phyloP scores from a whole-genome alignment of 2,797 vertebrate genomes.

The Sebastes aleutianus region DNA sequence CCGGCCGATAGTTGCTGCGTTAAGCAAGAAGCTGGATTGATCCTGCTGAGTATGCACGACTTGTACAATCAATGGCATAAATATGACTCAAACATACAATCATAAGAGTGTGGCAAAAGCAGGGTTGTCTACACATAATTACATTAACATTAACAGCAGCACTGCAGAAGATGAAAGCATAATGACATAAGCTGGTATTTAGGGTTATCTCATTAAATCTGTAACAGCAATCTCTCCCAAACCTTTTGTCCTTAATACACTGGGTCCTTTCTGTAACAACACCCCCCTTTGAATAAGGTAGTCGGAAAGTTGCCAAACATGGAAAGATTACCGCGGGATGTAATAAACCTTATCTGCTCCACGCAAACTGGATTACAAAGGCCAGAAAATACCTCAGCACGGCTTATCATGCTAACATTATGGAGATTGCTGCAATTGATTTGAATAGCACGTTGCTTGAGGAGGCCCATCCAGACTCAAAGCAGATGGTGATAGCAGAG shows the following conservation, averaged over 20 bases:
- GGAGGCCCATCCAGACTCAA: constrained; percentile 65
- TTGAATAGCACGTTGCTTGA: constrained; percentile 74
- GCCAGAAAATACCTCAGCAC: constrained; percentile 66
- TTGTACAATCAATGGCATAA: constrained; percentile 38
- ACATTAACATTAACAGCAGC: neutral
- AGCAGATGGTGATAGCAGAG: constrained; percentile 75
- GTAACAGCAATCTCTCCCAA: constrained; percentile 16
- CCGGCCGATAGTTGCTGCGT: constrained; percentile 34
- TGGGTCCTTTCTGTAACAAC: constrained; percentile 1
- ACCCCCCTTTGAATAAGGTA: constrained; percentile 32
- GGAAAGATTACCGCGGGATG: constrained; percentile 68
- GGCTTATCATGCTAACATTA: constrained; percentile 75
- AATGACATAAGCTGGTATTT: constrained; percentile 29
- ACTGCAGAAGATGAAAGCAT: constrained; percentile 23
- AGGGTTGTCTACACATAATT: neutral
- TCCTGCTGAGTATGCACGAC: constrained; percentile 26
- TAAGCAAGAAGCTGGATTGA: constrained; percentile 56
- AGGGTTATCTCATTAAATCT: constrained; percentile 43
- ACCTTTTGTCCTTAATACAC: constrained; percentile 17
- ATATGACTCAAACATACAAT: constrained; percentile 30
- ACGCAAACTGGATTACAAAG: constrained; percentile 79
- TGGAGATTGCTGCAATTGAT: constrained; percentile 77
- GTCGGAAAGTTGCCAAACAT: constrained; percentile 54
- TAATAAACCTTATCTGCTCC: constrained; percentile 76
- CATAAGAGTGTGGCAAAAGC: neutral